Conservation (phyloP, 2,888 invertebrate genomes). For the Linnaemya tessellans region DNA sequence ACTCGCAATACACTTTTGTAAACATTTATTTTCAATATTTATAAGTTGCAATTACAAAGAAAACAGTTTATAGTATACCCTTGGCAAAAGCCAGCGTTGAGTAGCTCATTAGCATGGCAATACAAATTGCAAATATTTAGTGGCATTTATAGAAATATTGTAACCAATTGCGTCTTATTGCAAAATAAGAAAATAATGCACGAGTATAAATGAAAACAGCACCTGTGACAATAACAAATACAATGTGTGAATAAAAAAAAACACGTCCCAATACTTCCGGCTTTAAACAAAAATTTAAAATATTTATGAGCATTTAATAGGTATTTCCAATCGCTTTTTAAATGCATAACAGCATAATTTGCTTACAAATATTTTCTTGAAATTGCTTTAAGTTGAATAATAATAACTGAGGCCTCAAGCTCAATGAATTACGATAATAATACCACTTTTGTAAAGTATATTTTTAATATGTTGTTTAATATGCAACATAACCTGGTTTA, state of each 20-base stretch:
- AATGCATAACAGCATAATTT: not conserved
- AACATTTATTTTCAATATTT: not conserved
- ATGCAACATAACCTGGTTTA: too few relatives aligned
- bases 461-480: too few relatives aligned
- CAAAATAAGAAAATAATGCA: slow-evolving; percentile 1
- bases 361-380: not conserved
- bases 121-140: slow-evolving; percentile 33
- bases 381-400: too few relatives aligned
- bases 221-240: slow-evolving; percentile 53
- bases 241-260: slow-evolving; percentile 10
- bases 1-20: slow-evolving; percentile 3
- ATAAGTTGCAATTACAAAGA: slow-evolving; percentile 13
- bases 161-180: slow-evolving; percentile 14
- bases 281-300: slow-evolving; percentile 22
- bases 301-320: not conserved
- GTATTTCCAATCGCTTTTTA: slow-evolving; percentile 11
- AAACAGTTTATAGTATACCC: not conserved
- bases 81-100: slow-evolving; percentile 11
- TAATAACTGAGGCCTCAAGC: too few relatives aligned
- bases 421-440: too few relatives aligned
- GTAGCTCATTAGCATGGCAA: slow-evolving; percentile 9
- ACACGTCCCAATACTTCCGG: slow-evolving; percentile 44
- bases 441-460: too few relatives aligned
- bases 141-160: slow-evolving; percentile 26
- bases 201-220: slow-evolving; percentile 17